Base-by-base conservation (phyloP, 2,113 vertebrate species). In the Oreochromis niloticus region DNA sequence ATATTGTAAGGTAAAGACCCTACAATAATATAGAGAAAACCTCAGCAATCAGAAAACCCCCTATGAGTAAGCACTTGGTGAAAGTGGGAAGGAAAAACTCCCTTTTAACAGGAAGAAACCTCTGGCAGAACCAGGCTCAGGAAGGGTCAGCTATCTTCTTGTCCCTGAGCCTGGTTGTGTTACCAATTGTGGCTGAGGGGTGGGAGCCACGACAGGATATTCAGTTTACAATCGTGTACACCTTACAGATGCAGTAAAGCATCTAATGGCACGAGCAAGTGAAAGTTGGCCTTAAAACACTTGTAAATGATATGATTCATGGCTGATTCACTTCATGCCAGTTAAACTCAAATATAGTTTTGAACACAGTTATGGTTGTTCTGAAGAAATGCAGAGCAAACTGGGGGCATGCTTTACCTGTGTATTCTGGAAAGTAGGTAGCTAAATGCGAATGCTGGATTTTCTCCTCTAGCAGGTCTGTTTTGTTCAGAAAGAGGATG, bases 401-500 rank as follows among this genome's bases (percentile, higher is more conserved):
- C n/a, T 8, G 46, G 27, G 7, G 36, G 3, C 3, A 39, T 16
- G 17, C 16, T 94, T 96, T 93, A 98, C 97, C 97, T 14, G 56
- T 95, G 52, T 96, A 98, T 16, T 93, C 88, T 48, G 97, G 96
- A 85, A 97, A 99, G 91, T 98, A 98, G 88, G 95, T 96, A 19
- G 90, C 95, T 86, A 98, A 83, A 89, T 98, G 94, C 9, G 97
- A 98, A 30, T 96, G 91, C 87, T 88, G 86, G 68, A 98, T 98
- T 93, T 99, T 99, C 92, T 98, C 97, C 83, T 97, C 93, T 50
- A 98, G 91, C 89, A 99, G 92, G 93, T 99, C 97, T 22, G 94
- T 98, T 94, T 98, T 98, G 93, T 98, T 99, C 84, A 98, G 95
- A 90, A 98, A 98, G 68, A 98, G 94, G 91, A 98, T 98, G 84